A percentile compares a stretch with the other conserved stretches of the same genome.
These are phyloP conservation scores for Teinopalpus imperialis DNA, from an alignment of 2,888 invertebrate genomes.

Conservation along the genomic window DNA sequence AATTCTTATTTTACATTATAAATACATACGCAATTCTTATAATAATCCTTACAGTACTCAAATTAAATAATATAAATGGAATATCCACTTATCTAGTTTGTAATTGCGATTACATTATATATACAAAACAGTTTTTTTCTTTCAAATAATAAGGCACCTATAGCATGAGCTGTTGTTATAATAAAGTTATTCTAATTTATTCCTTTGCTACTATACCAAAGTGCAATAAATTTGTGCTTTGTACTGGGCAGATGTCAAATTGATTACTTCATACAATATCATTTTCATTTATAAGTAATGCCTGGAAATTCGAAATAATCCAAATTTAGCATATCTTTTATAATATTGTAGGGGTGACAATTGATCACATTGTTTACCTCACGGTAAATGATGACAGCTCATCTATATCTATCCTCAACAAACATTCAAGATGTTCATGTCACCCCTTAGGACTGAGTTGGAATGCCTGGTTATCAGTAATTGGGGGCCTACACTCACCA, in stretches of 20 bases:
- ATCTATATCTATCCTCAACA: too few relatives aligned
- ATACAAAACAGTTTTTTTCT: constrained; percentile 23
- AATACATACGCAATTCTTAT: constrained; percentile 23
- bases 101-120: constrained; percentile 16
- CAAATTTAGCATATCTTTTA: too few relatives aligned
- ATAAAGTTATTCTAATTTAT: constrained; percentile 31
- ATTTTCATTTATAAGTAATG: too few relatives aligned
- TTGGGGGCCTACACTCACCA: too few relatives aligned
- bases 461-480: too few relatives aligned
- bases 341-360: too few relatives aligned
- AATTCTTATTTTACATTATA: constrained; percentile 23
- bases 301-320: too few relatives aligned
- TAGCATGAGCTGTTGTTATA: constrained; percentile 47
- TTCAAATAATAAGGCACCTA: constrained; percentile 58
- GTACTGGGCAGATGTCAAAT: constrained; percentile 54
- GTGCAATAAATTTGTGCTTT: constrained; percentile 45
- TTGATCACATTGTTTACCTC: too few relatives aligned
- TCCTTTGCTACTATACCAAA: constrained; percentile 11
- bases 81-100: constrained; percentile 24
- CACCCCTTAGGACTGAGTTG: too few relatives aligned
- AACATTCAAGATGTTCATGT: too few relatives aligned
- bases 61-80: constrained; percentile 29
- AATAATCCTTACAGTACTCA: constrained; percentile 12
- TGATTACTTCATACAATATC: too few relatives aligned
- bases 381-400: too few relatives aligned